phyloP scores from a whole-genome alignment of 2,113 vertebrate species.

The Peromyscus leucopus region DNA sequence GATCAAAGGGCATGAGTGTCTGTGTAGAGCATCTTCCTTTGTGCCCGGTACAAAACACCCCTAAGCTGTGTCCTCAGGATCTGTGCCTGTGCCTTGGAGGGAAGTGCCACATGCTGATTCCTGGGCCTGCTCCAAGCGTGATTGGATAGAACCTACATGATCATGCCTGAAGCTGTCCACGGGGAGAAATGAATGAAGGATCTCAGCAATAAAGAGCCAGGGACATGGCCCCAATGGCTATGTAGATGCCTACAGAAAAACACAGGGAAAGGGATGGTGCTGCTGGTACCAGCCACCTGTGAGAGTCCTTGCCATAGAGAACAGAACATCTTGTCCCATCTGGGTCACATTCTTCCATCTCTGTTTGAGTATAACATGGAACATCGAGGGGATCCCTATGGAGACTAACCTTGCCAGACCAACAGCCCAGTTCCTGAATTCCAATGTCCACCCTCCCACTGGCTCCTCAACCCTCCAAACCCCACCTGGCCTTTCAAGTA shows the following conservation, averaged over 20 bases:
- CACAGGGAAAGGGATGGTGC: background rate
- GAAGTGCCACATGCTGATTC: background rate
- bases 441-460: fast-evolving
- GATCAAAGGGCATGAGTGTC: background rate
- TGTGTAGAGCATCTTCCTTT: background rate
- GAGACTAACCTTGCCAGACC: too few relatives aligned
- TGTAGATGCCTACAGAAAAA: background rate
- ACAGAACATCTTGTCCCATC: fast-evolving
- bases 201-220: background rate
- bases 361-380: background rate
- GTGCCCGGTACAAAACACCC: background rate
- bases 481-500: fast-evolving
- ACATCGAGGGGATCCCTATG: fast-evolving
- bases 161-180: background rate
- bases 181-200: background rate
- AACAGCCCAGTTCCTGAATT: too few relatives aligned
- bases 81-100: fast-evolving
- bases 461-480: background rate
- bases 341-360: background rate
- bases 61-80: too few relatives aligned
- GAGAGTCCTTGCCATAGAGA: fast-evolving
- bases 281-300: background rate
- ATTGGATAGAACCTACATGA: background rate
- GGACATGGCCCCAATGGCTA: background rate
- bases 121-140: too few relatives aligned